Base-by-base conservation (phyloP, 2,888 invertebrate genomes). In the Caenorhabditis uteleia region DNA sequence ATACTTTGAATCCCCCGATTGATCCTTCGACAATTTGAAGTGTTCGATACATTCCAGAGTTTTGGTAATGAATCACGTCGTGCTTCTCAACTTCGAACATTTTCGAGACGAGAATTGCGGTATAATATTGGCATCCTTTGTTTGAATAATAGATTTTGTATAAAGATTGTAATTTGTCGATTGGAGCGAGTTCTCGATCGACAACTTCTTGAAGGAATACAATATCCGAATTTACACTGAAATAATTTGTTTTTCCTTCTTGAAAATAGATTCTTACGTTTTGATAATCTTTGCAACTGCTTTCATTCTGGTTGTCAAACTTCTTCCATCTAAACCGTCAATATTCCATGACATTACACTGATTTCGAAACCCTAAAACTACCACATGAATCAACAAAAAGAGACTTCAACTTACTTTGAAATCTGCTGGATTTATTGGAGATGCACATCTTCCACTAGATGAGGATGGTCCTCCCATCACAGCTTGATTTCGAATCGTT, bases 131-230 rank as follows among this genome's bases (percentile, higher is more conserved):
- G 27, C 68, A 65, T 7, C 38, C 60, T 38, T 74, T 75, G 26
- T 80, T 78, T 2, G 84, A 85, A 43, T 83, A 76, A 55, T 85
- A 77, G 31, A 85, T 84, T 58, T 84, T 73, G 71, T 86, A 87
- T 53, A 84, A 79, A 14, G 82, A 78, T 31, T 66, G 67, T 61
- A 88, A 73, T 34, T 80, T 72, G 48, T 80, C 73, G 70, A 84
- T 83, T 2, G 87, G 77, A 53, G 85, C 84, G 5, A 79, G 75
- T 66, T 84, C 83, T 0, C 86, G 84, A 16, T 82, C 80, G 2
- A 87, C 83, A 10, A 88, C 85, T 81, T 88, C 88, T 84, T 88
- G 88, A 16, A 88, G 84, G 70, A 87, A 88, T 1, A 88, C 85
- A 26, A 88, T 84, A 75, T 88, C 87, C 12, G 88, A 86, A 21